Evolutionary conservation across 2,888 invertebrate species (phyloP).

Genomic region (Aporophyla lueneburgensis): DNA sequence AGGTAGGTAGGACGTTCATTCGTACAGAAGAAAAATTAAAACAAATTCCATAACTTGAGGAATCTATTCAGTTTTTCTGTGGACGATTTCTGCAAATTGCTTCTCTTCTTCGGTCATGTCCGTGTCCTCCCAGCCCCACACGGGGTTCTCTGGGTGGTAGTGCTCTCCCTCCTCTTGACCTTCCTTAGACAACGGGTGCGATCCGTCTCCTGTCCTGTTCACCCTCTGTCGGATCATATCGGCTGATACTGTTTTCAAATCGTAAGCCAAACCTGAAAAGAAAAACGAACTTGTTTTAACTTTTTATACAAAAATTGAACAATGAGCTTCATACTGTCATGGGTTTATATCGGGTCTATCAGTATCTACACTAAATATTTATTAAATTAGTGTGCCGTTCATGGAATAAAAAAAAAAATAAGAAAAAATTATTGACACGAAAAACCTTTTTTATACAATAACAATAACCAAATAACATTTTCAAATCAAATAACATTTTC

Average conservation of each 20-base stretch:
- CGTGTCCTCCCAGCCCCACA: conserved; percentile 96
- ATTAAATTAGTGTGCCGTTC: background rate
- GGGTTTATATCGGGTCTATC: background rate
- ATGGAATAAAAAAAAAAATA: too few relatives aligned
- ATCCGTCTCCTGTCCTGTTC: conserved; percentile 94
- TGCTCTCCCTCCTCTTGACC: conserved; percentile 81
- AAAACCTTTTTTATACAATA: too few relatives aligned
- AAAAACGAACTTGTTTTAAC: background rate
- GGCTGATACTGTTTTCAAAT: conserved; percentile 94
- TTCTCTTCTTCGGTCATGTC: conserved; percentile 94
- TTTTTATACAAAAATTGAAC: background rate
- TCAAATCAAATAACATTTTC: background rate
- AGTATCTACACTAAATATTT: background rate
- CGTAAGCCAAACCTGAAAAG: conserved; percentile 94
- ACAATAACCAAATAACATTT: too few relatives aligned
- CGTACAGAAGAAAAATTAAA: conserved; percentile 57
- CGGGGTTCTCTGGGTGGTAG: conserved; percentile 89
- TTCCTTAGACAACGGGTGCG: conserved; percentile 82
- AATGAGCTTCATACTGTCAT: background rate
- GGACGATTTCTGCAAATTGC: conserved; percentile 85
- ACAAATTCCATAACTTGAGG: conserved; percentile 52
- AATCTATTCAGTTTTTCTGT: conserved; percentile 78
- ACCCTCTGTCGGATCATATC: conserved; percentile 93
- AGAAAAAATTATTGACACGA: too few relatives aligned
- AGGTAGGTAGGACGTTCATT: conserved; percentile 19